Base-by-base conservation (phyloP, 2,888 invertebrate species). In the Blera fallax region DNA sequence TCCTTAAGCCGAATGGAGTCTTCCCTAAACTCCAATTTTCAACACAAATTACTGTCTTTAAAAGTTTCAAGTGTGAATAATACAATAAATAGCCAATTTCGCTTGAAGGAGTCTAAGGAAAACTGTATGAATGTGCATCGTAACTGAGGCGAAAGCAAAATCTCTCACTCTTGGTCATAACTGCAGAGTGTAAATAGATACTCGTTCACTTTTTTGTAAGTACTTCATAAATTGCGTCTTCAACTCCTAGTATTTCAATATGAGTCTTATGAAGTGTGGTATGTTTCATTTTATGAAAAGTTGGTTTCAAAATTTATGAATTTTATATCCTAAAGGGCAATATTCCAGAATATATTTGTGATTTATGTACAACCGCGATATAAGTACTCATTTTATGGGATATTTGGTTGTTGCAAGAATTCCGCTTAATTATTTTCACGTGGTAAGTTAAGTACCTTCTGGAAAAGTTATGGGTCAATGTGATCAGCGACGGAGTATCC, bases 21-120 rank as follows among this genome's bases (percentile, higher is more conserved):
- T 27, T 54, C 18, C 29, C 14, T 54, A 45, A 74, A 34, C 24
- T 60, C 50, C 18, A 67, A 62, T 69, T 62, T 81, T 81, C 67
- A 62, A 62, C 65, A 80, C 67, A 54, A 81, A 81, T 74, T 69
- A 76, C 69, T 76, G 62, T 62, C 60, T 69, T 69, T 52, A 48
- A 76, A 74, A 81, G 62, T 81, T 81, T 74, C 54, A 64, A 62
- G 74, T 76, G 54, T 81, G 81, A 56, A 69, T 76, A 76, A 64
- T 69, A 76, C 40, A 76, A 69, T 64, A 76, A 81, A 76, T 69
- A 76, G 81, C 81, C 81, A 69, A 76, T 81, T 76, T 76, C 10
- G 16, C 16, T 74, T 73, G 7, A 48, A 45, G 27, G n/a, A 54
- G 40, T 16, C 34, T 34, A 54, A 64, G 48, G 5, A 56, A 34